Evolutionary conservation across 2,888 invertebrate species (phyloP), one percentile per base, ranked within the genome.

Genomic region (Tetragonisca angustula): DNA sequence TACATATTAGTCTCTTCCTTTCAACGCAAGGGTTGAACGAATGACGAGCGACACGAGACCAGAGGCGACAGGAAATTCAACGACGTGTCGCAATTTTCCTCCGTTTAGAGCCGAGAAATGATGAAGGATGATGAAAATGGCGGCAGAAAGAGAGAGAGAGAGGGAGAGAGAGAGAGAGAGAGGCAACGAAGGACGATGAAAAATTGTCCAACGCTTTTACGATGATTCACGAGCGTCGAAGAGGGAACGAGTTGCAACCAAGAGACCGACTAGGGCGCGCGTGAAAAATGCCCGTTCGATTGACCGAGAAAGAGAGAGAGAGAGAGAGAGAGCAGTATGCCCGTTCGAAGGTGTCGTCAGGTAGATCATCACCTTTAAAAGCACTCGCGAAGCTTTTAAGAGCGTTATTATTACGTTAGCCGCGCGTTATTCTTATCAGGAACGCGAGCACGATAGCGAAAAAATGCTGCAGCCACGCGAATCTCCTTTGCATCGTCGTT

Each of bases 341-440:
- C 24, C 56, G 43, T 62, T 36, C 74, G 43, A 67, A 82, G 65
- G 52, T 64, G 61, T 32, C 13, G 61, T 36, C 59, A 59, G 24
- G 70, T 50, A 27, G 71, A 15, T 65, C 32, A 52, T 19, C 2
- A 27, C 24, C 24, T 59, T 24, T 88, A 82, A 87, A 88, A 89
- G 89, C 88, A 19, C 79, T 85, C 43, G 32, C 85, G 74, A 77
- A 87, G 90, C 90, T 91, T 90, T 90, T 86, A 89, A 88, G 87
- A 86, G 82, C 85, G 76, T 83, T 90, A 91, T 92, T 91, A 92
- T 91, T 90, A 92, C 91, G 90, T 91, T 91, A 90, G 86, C 85
- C 86, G 5, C 85, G 87, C 89, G 90, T 92, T 91, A 92, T 91
- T 91, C 91, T 92, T 92, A 92, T 92, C 91, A 87, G 79, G 79